Conservation (phyloP, 2,113 vertebrate genomes). For the Peromyscus californicus region DNA sequence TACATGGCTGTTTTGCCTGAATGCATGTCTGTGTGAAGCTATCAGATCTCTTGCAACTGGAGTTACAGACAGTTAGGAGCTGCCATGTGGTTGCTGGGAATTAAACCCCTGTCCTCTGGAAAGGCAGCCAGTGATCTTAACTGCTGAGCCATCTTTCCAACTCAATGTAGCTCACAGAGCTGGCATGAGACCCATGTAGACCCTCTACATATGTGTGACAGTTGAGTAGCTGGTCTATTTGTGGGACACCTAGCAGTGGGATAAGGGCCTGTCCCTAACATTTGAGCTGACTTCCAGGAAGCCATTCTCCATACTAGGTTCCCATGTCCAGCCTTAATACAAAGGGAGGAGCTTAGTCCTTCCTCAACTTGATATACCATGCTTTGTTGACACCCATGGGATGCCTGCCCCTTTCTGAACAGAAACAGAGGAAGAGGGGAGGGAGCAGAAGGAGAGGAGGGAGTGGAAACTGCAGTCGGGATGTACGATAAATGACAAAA, state of each 20-base stretch:
- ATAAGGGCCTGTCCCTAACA: neutral
- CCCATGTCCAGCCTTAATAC: neutral
- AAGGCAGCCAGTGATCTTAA: neutral
- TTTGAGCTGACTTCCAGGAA: neutral
- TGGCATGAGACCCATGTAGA: neutral
- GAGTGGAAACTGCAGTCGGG: neutral
- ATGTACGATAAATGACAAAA: neutral
- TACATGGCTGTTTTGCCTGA: neutral
- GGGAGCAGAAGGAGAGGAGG: fast-evolving
- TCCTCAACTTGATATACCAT: neutral
- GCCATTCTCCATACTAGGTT: neutral
- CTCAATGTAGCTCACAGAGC: neutral
- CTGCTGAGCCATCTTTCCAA: neutral
- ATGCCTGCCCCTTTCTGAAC: neutral
- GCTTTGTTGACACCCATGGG: neutral
- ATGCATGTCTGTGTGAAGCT: neutral
- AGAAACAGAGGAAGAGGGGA: neutral
- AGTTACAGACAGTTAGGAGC: neutral
- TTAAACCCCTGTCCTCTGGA: neutral
- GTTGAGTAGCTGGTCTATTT: neutral
- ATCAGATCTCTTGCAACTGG: neutral
- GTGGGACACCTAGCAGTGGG: neutral
- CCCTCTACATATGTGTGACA: neutral
- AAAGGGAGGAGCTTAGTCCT: neutral
- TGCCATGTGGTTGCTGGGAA: neutral